Percentiles rank a stretch among this genome's conserved stretches.
phyloP scores from a whole-genome alignment of 2,113 vertebrate genomes.

The Zosterops pallidus region DNA sequence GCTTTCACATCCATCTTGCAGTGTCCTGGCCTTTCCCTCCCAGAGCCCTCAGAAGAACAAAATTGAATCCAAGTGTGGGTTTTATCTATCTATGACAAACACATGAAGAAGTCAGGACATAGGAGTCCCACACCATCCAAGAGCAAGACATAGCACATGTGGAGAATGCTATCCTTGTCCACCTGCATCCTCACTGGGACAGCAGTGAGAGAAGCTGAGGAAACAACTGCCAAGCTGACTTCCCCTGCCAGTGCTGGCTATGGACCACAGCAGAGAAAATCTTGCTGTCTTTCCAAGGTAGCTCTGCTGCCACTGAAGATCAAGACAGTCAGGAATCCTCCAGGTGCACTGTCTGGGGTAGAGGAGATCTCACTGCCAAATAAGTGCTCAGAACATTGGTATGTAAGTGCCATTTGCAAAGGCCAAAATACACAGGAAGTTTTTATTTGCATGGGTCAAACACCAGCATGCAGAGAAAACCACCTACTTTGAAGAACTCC shows the following conservation, averaged over 20 bases:
- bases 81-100: not conserved
- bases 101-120: not conserved
- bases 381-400: not conserved
- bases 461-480: not conserved
- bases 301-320: not conserved
- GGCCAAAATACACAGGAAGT: not conserved
- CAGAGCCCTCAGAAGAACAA: not conserved
- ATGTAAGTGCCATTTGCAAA: not conserved
- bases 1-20: not conserved
- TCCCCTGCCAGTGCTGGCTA: not conserved
- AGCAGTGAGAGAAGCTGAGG: accelerated
- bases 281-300: not conserved
- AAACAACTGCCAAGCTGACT: not conserved
- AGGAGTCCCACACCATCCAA: not conserved
- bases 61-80: not conserved
- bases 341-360: not conserved
- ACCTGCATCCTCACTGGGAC: accelerated
- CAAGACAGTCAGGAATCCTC: not conserved
- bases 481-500: not conserved
- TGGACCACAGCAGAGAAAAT: not conserved
- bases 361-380: not conserved
- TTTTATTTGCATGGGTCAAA: not conserved
- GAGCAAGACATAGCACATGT: accelerated
- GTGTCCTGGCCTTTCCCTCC: not conserved
- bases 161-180: accelerated